phyloP scores from a whole-genome alignment of 1,140 invertebrate genomes.

The Rhynchophorus ferrugineus region DNA sequence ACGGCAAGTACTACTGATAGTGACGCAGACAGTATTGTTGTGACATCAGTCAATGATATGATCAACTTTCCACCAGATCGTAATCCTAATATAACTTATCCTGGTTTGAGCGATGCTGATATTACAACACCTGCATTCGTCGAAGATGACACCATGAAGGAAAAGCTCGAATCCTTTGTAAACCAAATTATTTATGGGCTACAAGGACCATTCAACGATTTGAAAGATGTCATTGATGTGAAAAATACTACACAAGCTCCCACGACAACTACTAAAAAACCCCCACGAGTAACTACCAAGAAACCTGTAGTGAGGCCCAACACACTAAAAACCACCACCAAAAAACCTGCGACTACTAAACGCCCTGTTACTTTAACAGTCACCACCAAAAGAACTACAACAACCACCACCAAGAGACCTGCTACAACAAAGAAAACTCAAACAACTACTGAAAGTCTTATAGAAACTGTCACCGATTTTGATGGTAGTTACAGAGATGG shows the following conservation, averaged over 20 bases:
- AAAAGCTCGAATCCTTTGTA: constrained; percentile 73
- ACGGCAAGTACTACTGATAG: constrained; percentile 15
- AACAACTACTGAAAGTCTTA: constrained; percentile 29
- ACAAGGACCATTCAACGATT: constrained; percentile 69
- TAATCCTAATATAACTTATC: constrained; percentile 64
- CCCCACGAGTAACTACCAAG: constrained; percentile 34
- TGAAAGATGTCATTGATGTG: constrained; percentile 62
- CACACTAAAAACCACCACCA: constrained; percentile 24
- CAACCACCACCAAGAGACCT: constrained; percentile 40
- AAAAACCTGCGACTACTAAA: constrained; percentile 30
- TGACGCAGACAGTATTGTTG: constrained; percentile 21
- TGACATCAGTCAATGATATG: constrained; percentile 55
- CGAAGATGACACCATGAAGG: constrained; percentile 64
- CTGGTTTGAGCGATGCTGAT: constrained; percentile 45
- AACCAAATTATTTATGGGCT: constrained; percentile 74
- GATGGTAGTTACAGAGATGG: constrained; percentile 53
- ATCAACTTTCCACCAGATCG: constrained; percentile 76
- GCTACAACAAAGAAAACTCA: constrained; percentile 29
- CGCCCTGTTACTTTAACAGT: constrained; percentile 27
- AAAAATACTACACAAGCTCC: constrained; percentile 36
- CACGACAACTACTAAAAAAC: constrained; percentile 42
- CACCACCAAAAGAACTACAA: constrained; percentile 37
- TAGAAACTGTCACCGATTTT: constrained; percentile 43
- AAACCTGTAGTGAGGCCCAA: constrained; percentile 32
- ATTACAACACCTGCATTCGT: constrained; percentile 62